A percentile compares a stretch with the other conserved stretches of the same genome.
phyloP scores from a whole-genome alignment of 2,888 invertebrate species.

The Calameuta pallipes region DNA sequence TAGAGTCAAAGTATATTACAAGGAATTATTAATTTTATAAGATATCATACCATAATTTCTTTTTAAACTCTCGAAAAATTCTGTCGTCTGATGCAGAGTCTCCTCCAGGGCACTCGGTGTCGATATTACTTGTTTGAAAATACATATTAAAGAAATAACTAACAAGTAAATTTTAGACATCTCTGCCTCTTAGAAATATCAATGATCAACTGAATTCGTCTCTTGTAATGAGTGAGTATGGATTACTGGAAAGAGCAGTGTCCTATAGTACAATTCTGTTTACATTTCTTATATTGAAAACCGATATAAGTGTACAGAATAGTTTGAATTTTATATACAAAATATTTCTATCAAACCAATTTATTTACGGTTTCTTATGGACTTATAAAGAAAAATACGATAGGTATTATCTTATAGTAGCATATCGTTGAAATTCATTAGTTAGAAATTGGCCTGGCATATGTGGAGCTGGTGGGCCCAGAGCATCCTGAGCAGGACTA shows the following conservation, averaged over 20 bases:
- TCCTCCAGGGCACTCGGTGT: conserved; percentile 20
- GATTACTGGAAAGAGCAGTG: background rate
- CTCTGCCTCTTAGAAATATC: background rate
- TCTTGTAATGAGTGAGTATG: background rate
- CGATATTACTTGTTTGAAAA: background rate
- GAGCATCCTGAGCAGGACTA: conserved; percentile 79
- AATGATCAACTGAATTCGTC: background rate
- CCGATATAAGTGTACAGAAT: background rate
- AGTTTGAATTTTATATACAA: background rate
- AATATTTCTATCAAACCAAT: background rate
- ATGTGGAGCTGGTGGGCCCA: conserved; percentile 76
- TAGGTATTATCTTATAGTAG: conserved; percentile 82
- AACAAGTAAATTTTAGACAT: background rate
- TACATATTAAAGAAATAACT: background rate
- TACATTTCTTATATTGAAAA: conserved; percentile 1
- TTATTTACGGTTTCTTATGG: background rate
- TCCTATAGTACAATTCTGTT: background rate
- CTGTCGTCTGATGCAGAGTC: conserved; percentile 28
- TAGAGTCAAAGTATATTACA: background rate
- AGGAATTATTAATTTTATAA: background rate
- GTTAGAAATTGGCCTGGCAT: conserved; percentile 82
- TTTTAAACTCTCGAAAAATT: conserved; percentile 38
- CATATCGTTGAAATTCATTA: conserved; percentile 83
- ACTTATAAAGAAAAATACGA: conserved; percentile 10
- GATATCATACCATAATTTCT: conserved; percentile 36